phyloP scores from a whole-genome alignment of 2,113 vertebrate species.

The Tragelaphus buxtoni region DNA sequence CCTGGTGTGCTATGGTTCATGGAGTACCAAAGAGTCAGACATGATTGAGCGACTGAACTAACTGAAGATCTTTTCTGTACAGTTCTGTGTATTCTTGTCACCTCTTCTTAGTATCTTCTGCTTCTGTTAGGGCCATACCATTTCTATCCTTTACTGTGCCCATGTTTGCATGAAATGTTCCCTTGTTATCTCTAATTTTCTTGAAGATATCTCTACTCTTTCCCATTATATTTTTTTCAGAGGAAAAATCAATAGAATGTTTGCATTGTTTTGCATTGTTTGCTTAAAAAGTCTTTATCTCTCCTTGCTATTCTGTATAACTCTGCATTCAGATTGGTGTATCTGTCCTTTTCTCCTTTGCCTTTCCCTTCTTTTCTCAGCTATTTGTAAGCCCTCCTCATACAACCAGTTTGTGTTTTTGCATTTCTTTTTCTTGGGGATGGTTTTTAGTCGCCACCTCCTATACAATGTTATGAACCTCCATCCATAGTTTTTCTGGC shows the following conservation, averaged over 20 bases:
- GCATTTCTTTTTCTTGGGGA: background rate
- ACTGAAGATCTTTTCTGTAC: background rate
- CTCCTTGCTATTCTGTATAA: background rate
- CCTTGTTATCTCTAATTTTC: background rate
- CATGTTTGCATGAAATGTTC: background rate
- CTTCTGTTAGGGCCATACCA: background rate
- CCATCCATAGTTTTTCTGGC: background rate
- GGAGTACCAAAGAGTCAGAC: background rate
- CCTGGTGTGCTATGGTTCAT: background rate
- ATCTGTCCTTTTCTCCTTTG: background rate
- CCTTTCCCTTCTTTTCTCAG: background rate
- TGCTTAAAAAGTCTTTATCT: background rate
- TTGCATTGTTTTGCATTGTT: background rate
- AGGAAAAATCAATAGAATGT: background rate
- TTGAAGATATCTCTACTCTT: background rate
- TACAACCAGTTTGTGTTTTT: background rate
- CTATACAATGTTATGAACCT: background rate
- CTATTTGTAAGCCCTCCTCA: background rate
- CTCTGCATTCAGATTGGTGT: background rate
- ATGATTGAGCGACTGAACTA: background rate
- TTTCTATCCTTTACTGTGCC: background rate
- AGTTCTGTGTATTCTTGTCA: background rate
- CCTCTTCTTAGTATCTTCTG: background rate
- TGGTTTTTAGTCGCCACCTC: rapidly evolving
- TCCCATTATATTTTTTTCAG: background rate